Conservation (phyloP, 2,113 vertebrate species). For the Oncorhynchus mykiss region DNA sequence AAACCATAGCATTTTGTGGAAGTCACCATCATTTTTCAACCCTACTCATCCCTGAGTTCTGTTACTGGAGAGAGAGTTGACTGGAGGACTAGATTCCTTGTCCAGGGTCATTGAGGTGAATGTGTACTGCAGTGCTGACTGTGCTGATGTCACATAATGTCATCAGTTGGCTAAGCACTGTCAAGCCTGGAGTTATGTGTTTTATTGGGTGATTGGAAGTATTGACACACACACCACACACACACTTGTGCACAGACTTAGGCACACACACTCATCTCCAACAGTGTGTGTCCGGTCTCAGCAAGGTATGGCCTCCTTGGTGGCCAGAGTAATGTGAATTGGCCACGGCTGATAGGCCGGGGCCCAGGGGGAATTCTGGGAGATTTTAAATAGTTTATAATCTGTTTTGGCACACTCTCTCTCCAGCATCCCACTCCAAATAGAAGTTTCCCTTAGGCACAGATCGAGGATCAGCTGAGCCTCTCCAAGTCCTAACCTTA, state of each 20-base stretch:
- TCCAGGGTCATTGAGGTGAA: slow-evolving; percentile 40
- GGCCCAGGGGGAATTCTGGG: slow-evolving; percentile 57
- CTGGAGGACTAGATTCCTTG: too few species aligned
- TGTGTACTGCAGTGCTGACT: slow-evolving; percentile 1
- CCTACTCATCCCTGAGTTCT: too few species aligned
- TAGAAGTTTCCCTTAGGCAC: background rate
- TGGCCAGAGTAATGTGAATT: slow-evolving; percentile 56
- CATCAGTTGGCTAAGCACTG: slow-evolving; percentile 32
- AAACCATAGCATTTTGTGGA: too few species aligned
- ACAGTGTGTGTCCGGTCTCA: slow-evolving; percentile 57
- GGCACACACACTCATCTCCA: slow-evolving; percentile 40
- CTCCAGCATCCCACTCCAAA: background rate
- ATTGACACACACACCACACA: background rate
- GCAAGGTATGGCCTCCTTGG: slow-evolving; percentile 54
- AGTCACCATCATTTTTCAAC: too few species aligned
- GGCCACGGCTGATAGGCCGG: slow-evolving; percentile 53
- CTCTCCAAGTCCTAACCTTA: background rate
- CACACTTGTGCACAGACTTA: background rate
- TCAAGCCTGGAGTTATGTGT: slow-evolving; percentile 13
- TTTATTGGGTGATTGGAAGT: slow-evolving; percentile 17
- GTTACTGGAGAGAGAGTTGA: too few species aligned
- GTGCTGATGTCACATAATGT: slow-evolving; percentile 20
- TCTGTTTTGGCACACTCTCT: slow-evolving; percentile 11
- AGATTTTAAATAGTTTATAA: slow-evolving; percentile 69
- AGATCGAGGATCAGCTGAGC: background rate